Evolutionary conservation across 2,888 invertebrate species (phyloP).

Genomic region (Chouioia cunea): DNA sequence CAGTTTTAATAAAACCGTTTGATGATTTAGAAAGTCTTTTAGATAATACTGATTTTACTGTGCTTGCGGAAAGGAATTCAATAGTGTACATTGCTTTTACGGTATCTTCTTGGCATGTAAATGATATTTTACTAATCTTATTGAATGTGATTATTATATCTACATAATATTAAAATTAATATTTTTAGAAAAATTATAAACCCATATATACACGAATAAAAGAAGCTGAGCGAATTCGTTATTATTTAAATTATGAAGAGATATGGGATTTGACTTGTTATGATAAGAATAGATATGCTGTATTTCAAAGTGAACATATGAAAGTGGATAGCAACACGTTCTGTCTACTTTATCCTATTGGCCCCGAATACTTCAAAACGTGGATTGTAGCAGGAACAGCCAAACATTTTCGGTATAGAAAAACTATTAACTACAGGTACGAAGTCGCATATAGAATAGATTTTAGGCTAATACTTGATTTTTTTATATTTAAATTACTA

Average conservation of each 20-base stretch:
- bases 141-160: neutral
- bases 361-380: conserved; percentile 6
- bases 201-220: conserved; percentile 15
- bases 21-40: conserved; percentile 46
- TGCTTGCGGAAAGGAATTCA: conserved; percentile 47
- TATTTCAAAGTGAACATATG: conserved; percentile 41
- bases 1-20: conserved; percentile 50
- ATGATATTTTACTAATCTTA: neutral
- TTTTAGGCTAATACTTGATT: neutral
- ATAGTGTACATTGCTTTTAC: conserved; percentile 22
- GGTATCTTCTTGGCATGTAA: conserved; percentile 43
- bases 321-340: conserved; percentile 16
- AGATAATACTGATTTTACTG: conserved; percentile 46
- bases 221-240: conserved; percentile 15
- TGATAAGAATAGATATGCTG: conserved; percentile 20
- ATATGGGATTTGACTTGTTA: conserved; percentile 48
- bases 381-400: conserved; percentile 50
- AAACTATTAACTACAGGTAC: conserved; percentile 53
- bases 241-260: conserved; percentile 2
- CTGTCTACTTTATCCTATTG: conserved; percentile 48
- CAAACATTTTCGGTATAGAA: conserved; percentile 50
- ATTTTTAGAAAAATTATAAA: conserved; percentile 16
- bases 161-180: neutral
- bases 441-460: conserved; percentile 1
- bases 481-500: neutral